phyloP scores from a whole-genome alignment of 2,113 vertebrate genomes.

The Oryzias woworae region DNA sequence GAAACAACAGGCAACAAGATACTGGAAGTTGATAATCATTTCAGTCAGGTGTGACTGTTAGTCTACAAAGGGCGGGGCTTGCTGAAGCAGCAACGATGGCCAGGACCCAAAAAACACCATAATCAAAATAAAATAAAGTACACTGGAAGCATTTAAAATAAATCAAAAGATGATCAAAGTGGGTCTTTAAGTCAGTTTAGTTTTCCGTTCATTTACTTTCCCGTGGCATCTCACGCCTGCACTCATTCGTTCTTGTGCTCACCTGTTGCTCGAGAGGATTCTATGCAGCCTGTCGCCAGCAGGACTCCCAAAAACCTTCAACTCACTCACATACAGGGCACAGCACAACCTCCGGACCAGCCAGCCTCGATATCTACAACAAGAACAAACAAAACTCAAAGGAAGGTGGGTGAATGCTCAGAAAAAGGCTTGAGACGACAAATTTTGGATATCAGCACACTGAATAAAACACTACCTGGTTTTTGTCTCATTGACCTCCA shows the following conservation, averaged over 20 bases:
- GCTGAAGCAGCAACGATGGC: no score
- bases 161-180: no score
- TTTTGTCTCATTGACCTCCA: constrained; percentile 70
- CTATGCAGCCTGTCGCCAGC: constrained; percentile 52
- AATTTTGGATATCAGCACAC: neutral
- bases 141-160: no score
- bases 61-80: no score
- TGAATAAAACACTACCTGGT: constrained; percentile 64
- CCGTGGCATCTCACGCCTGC: constrained; percentile 18
- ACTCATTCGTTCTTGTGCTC: constrained; percentile 28
- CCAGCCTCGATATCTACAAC: constrained; percentile 76
- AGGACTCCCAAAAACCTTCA: constrained; percentile 66
- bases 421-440: neutral
- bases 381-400: constrained; percentile 13
- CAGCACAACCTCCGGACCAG: constrained; percentile 75
- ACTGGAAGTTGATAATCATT: no score
- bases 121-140: no score
- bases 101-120: no score
- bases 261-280: constrained; percentile 71
- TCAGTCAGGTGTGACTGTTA: no score
- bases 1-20: no score
- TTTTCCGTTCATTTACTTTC: constrained; percentile 52
- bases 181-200: no score
- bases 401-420: constrained; percentile 4
- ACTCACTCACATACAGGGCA: constrained; percentile 68